Conservation (phyloP, 2,888 invertebrate genomes). For the Smittia aterrima region DNA sequence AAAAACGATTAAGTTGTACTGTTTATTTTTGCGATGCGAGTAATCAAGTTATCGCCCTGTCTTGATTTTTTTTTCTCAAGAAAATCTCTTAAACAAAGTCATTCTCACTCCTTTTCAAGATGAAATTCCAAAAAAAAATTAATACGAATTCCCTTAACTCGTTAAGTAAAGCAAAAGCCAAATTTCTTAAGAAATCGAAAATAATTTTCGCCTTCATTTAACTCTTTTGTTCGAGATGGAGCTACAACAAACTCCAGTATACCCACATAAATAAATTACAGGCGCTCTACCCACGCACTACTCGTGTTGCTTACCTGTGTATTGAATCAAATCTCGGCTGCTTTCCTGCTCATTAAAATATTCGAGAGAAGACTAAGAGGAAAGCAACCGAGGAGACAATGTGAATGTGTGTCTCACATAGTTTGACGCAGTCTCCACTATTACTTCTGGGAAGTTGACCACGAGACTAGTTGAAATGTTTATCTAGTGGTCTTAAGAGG, state of each 20-base stretch:
- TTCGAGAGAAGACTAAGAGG: background rate
- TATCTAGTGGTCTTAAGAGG: background rate
- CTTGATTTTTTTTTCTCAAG: no score
- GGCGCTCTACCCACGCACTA: conserved; percentile 18
- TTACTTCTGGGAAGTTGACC: background rate
- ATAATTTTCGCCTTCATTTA: conserved; percentile 30
- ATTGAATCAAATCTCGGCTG: background rate
- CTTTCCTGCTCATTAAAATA: conserved; percentile 16
- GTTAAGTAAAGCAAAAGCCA: background rate
- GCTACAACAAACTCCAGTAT: background rate
- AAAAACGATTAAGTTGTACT: no score
- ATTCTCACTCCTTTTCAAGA: no score
- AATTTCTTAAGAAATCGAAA: background rate
- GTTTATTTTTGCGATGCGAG: no score
- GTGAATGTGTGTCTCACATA: background rate
- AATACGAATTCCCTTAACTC: background rate
- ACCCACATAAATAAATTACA: conserved; percentile 25
- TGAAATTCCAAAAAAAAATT: background rate
- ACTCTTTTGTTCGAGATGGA: conserved; percentile 26
- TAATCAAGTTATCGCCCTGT: no score
- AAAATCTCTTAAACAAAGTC: no score
- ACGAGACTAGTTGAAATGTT: background rate
- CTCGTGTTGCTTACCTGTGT: conserved; percentile 8
- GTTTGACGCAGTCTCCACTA: background rate
- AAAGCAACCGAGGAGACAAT: background rate